phyloP scores from a whole-genome alignment of 2,113 vertebrate genomes.

The Prochilodus magdalenae region DNA sequence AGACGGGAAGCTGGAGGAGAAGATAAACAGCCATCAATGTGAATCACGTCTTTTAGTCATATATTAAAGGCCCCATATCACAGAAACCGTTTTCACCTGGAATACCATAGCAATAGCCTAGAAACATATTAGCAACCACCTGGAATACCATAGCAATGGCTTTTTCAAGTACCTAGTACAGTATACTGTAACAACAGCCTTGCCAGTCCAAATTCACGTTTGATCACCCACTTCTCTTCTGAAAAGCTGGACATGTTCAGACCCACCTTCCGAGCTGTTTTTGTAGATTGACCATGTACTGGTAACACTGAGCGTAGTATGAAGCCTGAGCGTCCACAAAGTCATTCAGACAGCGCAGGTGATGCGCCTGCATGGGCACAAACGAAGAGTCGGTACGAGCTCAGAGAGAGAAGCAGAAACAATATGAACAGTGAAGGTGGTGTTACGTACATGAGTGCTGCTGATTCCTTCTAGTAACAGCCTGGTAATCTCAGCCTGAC shows the following conservation, averaged over 20 bases:
- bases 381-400: background rate
- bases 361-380: slow-evolving; percentile 84
- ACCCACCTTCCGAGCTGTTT: slow-evolving; percentile 96
- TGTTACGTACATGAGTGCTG: slow-evolving; percentile 86
- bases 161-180: too few species aligned
- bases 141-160: too few species aligned
- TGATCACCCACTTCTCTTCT: too few species aligned
- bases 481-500: slow-evolving; percentile 88
- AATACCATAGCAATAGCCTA: too few species aligned
- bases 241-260: too few species aligned
- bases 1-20: slow-evolving; percentile 85
- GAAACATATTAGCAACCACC: too few species aligned
- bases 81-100: too few species aligned
- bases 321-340: slow-evolving; percentile 97
- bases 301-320: slow-evolving; percentile 96
- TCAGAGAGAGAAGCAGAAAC: background rate
- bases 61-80: too few species aligned
- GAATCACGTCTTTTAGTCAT: background rate
- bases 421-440: background rate
- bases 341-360: slow-evolving; percentile 95
- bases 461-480: slow-evolving; percentile 86
- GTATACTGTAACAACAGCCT: too few species aligned
- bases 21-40: background rate
- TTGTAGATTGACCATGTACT: slow-evolving; percentile 97
- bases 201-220: too few species aligned